These are phyloP conservation scores for Petrocephalus microphthalmus DNA, from an alignment of 2,113 vertebrate genomes.

Conservation along the genomic window DNA sequence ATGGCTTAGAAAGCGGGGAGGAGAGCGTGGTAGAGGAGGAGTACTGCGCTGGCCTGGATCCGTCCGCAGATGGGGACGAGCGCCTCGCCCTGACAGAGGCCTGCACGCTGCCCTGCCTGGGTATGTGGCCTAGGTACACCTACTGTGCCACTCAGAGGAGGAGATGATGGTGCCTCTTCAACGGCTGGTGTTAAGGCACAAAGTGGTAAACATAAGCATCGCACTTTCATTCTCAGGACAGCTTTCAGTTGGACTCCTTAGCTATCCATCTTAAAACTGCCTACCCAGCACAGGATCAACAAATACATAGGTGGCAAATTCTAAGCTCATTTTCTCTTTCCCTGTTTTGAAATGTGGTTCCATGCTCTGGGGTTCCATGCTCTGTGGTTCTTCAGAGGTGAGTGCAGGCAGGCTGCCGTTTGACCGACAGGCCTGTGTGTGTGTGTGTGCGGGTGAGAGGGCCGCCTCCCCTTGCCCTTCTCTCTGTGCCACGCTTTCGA, in stretches of 20 bases:
- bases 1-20: slow-evolving; percentile 66
- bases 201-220: background rate
- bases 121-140: slow-evolving; percentile 48
- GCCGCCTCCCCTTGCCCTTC: background rate
- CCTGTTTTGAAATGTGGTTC: too few species aligned
- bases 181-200: too few species aligned
- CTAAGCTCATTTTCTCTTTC: too few species aligned
- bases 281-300: background rate
- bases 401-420: background rate
- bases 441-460: background rate
- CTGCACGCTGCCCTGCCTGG: slow-evolving; percentile 88
- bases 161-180: background rate
- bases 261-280: background rate
- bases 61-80: slow-evolving; percentile 67
- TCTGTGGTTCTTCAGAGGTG: background rate
- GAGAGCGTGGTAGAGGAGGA: slow-evolving; percentile 83
- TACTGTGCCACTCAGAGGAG: background rate
- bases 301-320: too few species aligned
- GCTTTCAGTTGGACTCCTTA: background rate
- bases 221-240: background rate
- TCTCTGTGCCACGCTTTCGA: background rate
- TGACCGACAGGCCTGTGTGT: background rate
- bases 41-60: slow-evolving; percentile 76
- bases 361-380: background rate
- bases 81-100: slow-evolving; percentile 72